A percentile compares a stretch with the other conserved stretches of the same genome.
Conservation (phyloP, 2,888 invertebrate species). For the Oxyteleia sp. region DNA sequence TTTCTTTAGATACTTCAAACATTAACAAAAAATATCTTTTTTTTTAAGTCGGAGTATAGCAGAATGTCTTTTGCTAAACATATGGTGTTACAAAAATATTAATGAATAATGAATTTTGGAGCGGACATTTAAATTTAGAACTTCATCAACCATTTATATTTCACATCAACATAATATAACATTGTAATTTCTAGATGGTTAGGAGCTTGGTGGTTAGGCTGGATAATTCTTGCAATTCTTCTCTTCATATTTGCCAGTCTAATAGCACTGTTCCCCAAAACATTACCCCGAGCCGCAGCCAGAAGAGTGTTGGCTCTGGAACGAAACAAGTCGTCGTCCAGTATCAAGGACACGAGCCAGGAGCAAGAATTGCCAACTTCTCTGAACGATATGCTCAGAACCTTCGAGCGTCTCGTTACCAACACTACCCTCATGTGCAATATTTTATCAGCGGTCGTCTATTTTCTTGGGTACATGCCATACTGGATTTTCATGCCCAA, state of each 20-base stretch:
- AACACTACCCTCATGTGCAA: slow-evolving; percentile 92
- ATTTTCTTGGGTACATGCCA: slow-evolving; percentile 91
- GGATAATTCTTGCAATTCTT: slow-evolving; percentile 90
- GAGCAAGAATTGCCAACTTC: slow-evolving; percentile 83
- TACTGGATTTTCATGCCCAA: slow-evolving; percentile 95
- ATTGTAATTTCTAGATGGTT: slow-evolving; percentile 90
- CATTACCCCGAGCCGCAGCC: slow-evolving; percentile 90
- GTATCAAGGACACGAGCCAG: slow-evolving; percentile 77
- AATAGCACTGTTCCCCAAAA: slow-evolving; percentile 91
- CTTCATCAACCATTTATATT: no score
- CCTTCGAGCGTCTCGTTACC: slow-evolving; percentile 90
- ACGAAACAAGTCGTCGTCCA: slow-evolving; percentile 82
- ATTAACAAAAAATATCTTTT: no score
- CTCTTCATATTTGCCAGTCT: slow-evolving; percentile 90
- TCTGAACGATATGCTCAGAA: slow-evolving; percentile 89
- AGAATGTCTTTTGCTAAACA: no score
- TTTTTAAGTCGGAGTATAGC: no score
- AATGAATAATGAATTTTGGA: no score
- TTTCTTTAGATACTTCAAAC: no score
- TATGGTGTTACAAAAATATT: no score
- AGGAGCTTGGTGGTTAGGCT: slow-evolving; percentile 95
- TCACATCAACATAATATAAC: no score
- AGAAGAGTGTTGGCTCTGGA: slow-evolving; percentile 88
- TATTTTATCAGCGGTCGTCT: slow-evolving; percentile 92
- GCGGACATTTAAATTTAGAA: no score